phyloP scores from a whole-genome alignment of 2,113 vertebrate species.

The Uria lomvia region DNA sequence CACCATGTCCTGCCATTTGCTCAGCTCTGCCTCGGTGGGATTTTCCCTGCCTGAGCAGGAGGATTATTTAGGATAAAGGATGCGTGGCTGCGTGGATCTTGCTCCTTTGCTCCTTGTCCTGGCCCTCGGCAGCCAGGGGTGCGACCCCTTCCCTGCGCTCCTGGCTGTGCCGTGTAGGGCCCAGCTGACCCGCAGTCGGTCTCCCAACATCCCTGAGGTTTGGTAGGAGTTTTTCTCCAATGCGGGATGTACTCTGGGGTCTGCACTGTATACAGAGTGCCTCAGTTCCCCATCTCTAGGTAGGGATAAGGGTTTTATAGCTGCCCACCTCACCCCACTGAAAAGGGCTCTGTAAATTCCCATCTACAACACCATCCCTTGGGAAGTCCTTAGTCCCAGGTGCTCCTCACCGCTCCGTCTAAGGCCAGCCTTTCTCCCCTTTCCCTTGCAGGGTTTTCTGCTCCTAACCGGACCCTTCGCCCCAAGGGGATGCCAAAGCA shows the following conservation, averaged over 20 bases:
- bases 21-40: background rate
- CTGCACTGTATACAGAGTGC: background rate
- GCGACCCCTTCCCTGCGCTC: background rate
- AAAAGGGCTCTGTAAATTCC: background rate
- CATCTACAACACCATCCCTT: fast-evolving
- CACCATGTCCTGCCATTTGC: background rate
- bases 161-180: background rate
- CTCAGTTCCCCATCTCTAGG: background rate
- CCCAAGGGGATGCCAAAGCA: conserved; percentile 58
- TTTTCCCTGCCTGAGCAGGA: conserved; percentile 17
- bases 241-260: fast-evolving
- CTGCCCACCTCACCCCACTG: background rate
- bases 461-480: conserved; percentile 70
- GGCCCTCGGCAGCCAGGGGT: background rate
- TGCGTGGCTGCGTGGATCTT: background rate
- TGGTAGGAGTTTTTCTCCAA: background rate
- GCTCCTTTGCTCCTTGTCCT: background rate
- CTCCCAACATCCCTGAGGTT: background rate
- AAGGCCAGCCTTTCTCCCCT: conserved; percentile 12
- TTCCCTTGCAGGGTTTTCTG: conserved; percentile 77
- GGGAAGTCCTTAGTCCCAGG: fast-evolving
- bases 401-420: background rate
- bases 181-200: fast-evolving
- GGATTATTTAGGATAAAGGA: conserved; percentile 36
- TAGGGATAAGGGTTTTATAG: background rate